Base-by-base conservation (phyloP, 2,888 invertebrate species). In the Eupithecia exiguata region DNA sequence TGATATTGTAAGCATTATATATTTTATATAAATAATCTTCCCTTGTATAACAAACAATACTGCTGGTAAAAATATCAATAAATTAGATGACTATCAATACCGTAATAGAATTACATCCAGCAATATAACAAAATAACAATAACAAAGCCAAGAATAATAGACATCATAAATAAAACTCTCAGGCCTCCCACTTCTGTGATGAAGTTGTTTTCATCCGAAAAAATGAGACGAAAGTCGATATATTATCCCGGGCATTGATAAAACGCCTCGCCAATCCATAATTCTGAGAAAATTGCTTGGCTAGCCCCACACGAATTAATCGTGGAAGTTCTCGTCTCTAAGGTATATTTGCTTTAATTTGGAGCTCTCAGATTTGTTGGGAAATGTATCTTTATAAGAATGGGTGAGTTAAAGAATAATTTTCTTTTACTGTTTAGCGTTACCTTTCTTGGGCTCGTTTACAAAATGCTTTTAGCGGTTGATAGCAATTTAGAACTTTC, bases 171-270 rank as follows among this genome's bases (percentile, higher is more conserved):
- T 80, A 74, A 79, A 83, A 80, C 79, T 81, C 80, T 76, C 81
- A 79, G 77, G 77, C 69, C 77, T 78, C 78, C 80, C 79, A 79
- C 80, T 80, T 78, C 82, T 77, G 80, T 83, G 80, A 84, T 81
- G 80, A 81, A 83, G 83, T 86, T 85, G 81, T 85, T 87, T 87
- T 86, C 79, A 81, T 77, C 76, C 72, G 74, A 73, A 77, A 65
- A 80, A 81, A 78, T 78, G 75, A 80, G 71, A 71, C 74, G 76
- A 75, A 68, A 78, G 78, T 78, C 82, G 79, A 88, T 89, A 87
- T 86, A 86, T 88, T 84, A 84, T 78, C 72, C 77, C 79, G 78
- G 85, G 84, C 89, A 87, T 88, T 89, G 88, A 89, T 89, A 86
- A 87, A 89, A 85, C 79, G 82, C 82, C 86, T 85, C 80, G 83